phyloP scores from a whole-genome alignment of 2,888 invertebrate genomes.

The Catocala nupta region DNA sequence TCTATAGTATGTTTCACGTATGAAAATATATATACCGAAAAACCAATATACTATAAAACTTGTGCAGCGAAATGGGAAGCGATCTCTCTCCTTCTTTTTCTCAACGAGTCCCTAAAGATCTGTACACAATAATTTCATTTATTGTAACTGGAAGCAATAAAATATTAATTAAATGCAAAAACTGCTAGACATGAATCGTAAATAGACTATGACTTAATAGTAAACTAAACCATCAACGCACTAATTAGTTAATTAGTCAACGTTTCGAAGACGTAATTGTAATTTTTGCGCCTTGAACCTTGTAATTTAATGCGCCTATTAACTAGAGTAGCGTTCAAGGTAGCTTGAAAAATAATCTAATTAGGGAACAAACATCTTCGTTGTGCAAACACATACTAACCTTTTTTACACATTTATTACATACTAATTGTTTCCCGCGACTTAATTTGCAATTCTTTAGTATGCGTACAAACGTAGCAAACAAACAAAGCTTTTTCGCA shows the following conservation, averaged over 20 bases:
- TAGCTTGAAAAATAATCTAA: slow-evolving; percentile 8
- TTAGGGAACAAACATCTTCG: slow-evolving; percentile 10
- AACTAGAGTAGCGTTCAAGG: background rate
- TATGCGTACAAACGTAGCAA: background rate
- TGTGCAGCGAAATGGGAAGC: too few species aligned
- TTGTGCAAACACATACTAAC: background rate
- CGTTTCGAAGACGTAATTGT: background rate
- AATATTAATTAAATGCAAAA: too few species aligned
- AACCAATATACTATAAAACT: too few species aligned
- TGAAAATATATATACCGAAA: too few species aligned
- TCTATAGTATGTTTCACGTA: too few species aligned
- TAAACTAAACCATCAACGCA: background rate
- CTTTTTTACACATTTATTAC: background rate
- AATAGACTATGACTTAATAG: background rate
- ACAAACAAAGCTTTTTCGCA: too few species aligned
- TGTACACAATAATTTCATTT: too few species aligned
- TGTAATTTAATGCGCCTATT: background rate
- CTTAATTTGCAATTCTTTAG: too few species aligned
- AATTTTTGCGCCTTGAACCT: slow-evolving; percentile 5
- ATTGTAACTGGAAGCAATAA: too few species aligned
- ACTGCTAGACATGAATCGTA: too few species aligned
- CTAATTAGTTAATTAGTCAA: slow-evolving; percentile 10
- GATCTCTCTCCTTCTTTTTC: too few species aligned
- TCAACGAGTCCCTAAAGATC: too few species aligned
- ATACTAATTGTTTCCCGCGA: background rate